Evolutionary conservation across 2,113 vertebrate genomes (phyloP).

Genomic region (Corythoichthys haematopterus): DNA sequence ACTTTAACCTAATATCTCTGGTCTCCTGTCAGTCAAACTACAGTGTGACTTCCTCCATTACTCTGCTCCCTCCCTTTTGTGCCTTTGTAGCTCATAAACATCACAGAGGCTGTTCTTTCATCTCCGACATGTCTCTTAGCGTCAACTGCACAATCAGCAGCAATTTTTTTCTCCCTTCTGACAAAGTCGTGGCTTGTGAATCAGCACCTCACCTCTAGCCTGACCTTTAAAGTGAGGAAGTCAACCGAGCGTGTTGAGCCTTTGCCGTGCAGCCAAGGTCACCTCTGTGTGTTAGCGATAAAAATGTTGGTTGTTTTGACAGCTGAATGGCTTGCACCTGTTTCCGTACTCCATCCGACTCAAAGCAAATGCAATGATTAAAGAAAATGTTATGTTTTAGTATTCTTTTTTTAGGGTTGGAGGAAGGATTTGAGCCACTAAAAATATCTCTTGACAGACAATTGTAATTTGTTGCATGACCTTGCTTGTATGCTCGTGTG

Average conservation of each 20-base stretch:
- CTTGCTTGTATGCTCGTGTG: not conserved
- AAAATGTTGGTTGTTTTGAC: slow-evolving; percentile 51
- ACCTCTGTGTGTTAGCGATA: slow-evolving; percentile 51
- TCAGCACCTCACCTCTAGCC: slow-evolving; percentile 13
- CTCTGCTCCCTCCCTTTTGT: not conserved
- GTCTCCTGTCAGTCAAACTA: slow-evolving; percentile 34
- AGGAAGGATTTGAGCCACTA: slow-evolving; percentile 13
- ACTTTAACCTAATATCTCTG: slow-evolving; percentile 33
- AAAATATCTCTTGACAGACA: not conserved
- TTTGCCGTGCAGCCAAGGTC: slow-evolving; percentile 47
- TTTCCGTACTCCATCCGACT: slow-evolving; percentile 27
- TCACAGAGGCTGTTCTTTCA: slow-evolving; percentile 19
- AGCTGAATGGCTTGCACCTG: slow-evolving; percentile 50
- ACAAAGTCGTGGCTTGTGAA: slow-evolving; percentile 1
- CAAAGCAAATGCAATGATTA: slow-evolving; percentile 25
- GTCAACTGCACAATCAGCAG: slow-evolving; percentile 5
- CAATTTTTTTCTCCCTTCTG: slow-evolving; percentile 2
- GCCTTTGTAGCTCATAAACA: slow-evolving; percentile 22
- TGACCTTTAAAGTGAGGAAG: slow-evolving; percentile 39
- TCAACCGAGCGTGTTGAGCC: slow-evolving; percentile 26
- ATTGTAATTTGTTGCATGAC: not conserved
- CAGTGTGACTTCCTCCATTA: slow-evolving; percentile 16
- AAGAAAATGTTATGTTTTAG: slow-evolving; percentile 10
- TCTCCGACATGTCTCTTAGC: slow-evolving; percentile 23
- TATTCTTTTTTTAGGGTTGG: not conserved